phyloP scores from a whole-genome alignment of 1,140 invertebrate genomes.

The Trissolcus basalis region DNA sequence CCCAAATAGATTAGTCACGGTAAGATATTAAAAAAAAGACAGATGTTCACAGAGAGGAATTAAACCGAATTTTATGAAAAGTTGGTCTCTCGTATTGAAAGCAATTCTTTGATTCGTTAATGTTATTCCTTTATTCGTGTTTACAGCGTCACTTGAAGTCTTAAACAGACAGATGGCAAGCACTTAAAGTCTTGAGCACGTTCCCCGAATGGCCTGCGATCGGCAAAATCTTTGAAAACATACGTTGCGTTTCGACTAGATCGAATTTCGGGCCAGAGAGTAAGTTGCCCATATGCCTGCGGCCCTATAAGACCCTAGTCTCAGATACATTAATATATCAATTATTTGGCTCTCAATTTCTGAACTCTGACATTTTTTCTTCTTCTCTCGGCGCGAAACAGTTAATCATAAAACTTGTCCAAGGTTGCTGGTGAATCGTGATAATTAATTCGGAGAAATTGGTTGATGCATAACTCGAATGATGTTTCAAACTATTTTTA shows the following conservation, averaged over 20 bases:
- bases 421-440: slow-evolving; percentile 20
- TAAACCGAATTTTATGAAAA: too few relatives aligned
- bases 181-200: slow-evolving; percentile 27
- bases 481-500: slow-evolving; percentile 8
- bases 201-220: slow-evolving; percentile 3
- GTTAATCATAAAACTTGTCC: slow-evolving; percentile 40
- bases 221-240: slow-evolving; percentile 35
- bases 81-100: too few relatives aligned
- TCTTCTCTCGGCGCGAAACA: slow-evolving; percentile 22
- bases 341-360: slow-evolving; percentile 37
- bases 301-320: slow-evolving; percentile 12
- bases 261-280: slow-evolving; percentile 40
- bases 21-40: too few relatives aligned
- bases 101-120: too few relatives aligned
- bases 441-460: slow-evolving; percentile 51
- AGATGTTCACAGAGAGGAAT: too few relatives aligned
- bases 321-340: slow-evolving; percentile 43
- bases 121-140: background rate
- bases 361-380: slow-evolving; percentile 51
- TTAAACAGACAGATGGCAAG: slow-evolving; percentile 33
- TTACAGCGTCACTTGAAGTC: background rate
- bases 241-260: slow-evolving; percentile 22
- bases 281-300: slow-evolving; percentile 22
- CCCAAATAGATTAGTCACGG: too few relatives aligned
- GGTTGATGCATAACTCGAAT: slow-evolving; percentile 4